phyloP scores from a whole-genome alignment of 2,888 invertebrate genomes.

The Falcaria lacertinaria region DNA sequence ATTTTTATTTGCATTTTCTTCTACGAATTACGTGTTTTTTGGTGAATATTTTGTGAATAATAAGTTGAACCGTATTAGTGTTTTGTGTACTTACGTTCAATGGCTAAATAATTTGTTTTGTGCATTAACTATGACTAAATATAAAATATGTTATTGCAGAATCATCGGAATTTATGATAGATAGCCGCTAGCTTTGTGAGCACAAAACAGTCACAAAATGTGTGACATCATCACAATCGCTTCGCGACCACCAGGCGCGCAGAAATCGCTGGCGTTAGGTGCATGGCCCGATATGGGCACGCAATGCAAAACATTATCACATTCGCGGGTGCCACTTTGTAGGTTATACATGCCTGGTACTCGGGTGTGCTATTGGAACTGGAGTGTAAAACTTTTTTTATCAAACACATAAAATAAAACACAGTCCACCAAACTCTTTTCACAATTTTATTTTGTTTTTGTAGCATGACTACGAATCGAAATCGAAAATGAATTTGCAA shows the following conservation, averaged over 20 bases:
- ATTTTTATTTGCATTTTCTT: too few species aligned
- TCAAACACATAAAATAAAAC: too few species aligned
- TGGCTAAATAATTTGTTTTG: too few species aligned
- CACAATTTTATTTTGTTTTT: too few species aligned
- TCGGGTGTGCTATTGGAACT: conserved; percentile 3
- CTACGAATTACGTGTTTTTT: too few species aligned
- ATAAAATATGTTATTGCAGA: background rate
- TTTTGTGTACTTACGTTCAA: too few species aligned
- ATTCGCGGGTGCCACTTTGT: conserved; percentile 28
- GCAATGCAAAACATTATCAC: conserved; percentile 47
- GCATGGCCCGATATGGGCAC: conserved; percentile 45
- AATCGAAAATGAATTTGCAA: too few species aligned
- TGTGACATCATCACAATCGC: conserved; percentile 57
- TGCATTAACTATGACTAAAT: too few species aligned
- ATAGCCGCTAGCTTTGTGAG: background rate
- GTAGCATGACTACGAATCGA: too few species aligned
- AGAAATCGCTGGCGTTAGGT: conserved; percentile 44
- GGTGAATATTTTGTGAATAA: too few species aligned
- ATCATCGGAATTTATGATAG: background rate
- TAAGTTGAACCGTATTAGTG: too few species aligned
- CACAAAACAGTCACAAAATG: conserved; percentile 23
- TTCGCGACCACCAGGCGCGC: conserved; percentile 63
- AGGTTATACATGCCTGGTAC: conserved; percentile 42
- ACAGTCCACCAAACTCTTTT: too few species aligned
- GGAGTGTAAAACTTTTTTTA: background rate